phyloP scores from a whole-genome alignment of 2,888 invertebrate genomes.

The Nomada lathburiana region DNA sequence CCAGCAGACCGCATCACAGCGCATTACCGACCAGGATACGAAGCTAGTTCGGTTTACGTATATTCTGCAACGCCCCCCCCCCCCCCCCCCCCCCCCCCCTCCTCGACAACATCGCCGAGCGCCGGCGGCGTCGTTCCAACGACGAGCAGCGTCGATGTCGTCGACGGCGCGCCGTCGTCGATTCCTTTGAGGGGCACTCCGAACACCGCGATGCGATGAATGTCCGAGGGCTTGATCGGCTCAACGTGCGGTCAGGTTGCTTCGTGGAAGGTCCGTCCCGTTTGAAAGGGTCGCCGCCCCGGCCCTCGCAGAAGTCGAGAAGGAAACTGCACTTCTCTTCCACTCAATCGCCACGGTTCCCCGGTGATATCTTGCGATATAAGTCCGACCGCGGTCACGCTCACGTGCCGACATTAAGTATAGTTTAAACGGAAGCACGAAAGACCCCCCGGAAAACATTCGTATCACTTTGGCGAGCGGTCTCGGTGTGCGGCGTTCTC shows the following conservation, averaged over 20 bases:
- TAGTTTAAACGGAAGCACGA: constrained; percentile 74
- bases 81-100: not conserved
- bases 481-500: not conserved
- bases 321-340: not conserved
- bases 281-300: not conserved
- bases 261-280: not conserved
- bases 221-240: not conserved
- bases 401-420: constrained; percentile 76
- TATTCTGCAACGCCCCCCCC: constrained; percentile 26
- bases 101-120: constrained; percentile 8
- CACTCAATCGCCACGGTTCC: not conserved
- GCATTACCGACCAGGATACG: constrained; percentile 67
- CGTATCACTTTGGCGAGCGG: constrained; percentile 77
- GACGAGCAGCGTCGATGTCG: constrained; percentile 4
- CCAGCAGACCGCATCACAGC: constrained; percentile 70
- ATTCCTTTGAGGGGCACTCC: no score
- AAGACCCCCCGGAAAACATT: constrained; percentile 77
- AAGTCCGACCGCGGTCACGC: constrained; percentile 16
- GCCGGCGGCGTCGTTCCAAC: constrained; percentile 37
- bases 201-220: constrained; percentile 15
- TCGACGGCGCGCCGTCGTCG: constrained; percentile 1
- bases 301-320: not conserved
- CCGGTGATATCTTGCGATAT: not conserved
- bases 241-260: not conserved
- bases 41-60: constrained; percentile 57